Percentiles rank a stretch among this genome's conserved stretches.
Conservation (phyloP, 2,888 invertebrate genomes). For the Smittia aterrima region DNA sequence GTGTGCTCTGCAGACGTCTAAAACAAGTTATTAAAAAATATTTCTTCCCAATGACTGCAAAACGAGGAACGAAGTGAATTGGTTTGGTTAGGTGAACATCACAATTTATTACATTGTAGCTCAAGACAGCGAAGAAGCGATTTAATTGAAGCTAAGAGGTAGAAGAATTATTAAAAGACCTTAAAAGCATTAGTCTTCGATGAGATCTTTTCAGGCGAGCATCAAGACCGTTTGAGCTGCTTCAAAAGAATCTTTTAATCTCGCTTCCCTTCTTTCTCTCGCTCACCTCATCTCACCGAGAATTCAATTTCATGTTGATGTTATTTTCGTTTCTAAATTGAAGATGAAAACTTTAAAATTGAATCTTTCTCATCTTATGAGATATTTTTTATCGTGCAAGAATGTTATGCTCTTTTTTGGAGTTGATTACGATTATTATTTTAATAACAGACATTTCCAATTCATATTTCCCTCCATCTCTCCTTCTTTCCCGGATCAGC, state of each 20-base stretch:
- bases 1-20: neutral
- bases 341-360: neutral
- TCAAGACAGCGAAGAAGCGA: neutral
- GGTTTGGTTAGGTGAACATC: conserved; percentile 1
- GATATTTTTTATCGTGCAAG: conserved; percentile 37
- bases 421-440: conserved; percentile 41
- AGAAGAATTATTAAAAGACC: conserved; percentile 9
- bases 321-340: conserved; percentile 22
- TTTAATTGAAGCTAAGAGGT: conserved; percentile 29
- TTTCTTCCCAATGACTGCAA: neutral
- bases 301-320: conserved; percentile 13
- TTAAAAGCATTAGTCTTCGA: neutral
- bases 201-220: neutral
- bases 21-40: conserved; percentile 11
- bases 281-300: neutral
- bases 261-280: conserved; percentile 2
- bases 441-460: conserved; percentile 41
- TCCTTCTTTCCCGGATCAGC: neutral
- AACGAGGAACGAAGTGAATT: neutral
- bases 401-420: conserved; percentile 34
- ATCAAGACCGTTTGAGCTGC: neutral
- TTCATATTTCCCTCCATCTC: conserved; percentile 32
- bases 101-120: conserved; percentile 35
- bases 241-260: conserved; percentile 25
- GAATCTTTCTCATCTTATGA: neutral